phyloP scores from a whole-genome alignment of 2,113 vertebrate genomes.

The Helogale parvula region DNA sequence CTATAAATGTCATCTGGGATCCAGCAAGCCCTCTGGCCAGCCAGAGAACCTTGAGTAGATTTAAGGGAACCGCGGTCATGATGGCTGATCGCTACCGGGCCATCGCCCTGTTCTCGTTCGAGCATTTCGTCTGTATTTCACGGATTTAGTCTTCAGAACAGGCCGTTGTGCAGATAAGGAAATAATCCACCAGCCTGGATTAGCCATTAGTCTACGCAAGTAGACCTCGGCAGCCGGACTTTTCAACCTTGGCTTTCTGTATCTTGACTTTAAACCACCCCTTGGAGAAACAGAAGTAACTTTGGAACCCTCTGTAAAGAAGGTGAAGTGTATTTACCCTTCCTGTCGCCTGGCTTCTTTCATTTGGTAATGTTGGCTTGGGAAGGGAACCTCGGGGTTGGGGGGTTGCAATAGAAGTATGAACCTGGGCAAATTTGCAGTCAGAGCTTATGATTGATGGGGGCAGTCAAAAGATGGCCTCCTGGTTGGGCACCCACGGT shows the following conservation, averaged over 20 bases:
- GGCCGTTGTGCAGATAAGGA: not conserved
- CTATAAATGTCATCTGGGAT: constrained; percentile 59
- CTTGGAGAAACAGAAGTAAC: not conserved
- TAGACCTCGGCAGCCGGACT: not conserved
- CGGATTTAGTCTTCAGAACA: not conserved
- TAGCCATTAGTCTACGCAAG: not conserved
- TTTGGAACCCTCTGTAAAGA: not conserved
- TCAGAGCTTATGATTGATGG: not conserved
- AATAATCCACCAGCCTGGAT: not conserved
- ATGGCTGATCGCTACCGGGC: not conserved
- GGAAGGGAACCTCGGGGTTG: not conserved
- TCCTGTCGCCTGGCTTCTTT: no score
- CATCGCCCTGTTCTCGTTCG: not conserved
- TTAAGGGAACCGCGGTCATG: not conserved
- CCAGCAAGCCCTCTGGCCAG: constrained; percentile 51
- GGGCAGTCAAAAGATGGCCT: not conserved
- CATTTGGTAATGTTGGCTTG: no score
- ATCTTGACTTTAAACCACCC: not conserved
- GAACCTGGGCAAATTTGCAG: not conserved
- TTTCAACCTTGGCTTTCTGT: not conserved
- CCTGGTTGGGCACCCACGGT: not conserved
- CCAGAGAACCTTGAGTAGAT: constrained; percentile 17
- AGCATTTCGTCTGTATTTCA: not conserved
- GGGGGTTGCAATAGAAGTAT: not conserved
- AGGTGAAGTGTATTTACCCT: no score